Base-by-base conservation (phyloP, 2,113 vertebrate species). In the Callithrix jacchus region DNA sequence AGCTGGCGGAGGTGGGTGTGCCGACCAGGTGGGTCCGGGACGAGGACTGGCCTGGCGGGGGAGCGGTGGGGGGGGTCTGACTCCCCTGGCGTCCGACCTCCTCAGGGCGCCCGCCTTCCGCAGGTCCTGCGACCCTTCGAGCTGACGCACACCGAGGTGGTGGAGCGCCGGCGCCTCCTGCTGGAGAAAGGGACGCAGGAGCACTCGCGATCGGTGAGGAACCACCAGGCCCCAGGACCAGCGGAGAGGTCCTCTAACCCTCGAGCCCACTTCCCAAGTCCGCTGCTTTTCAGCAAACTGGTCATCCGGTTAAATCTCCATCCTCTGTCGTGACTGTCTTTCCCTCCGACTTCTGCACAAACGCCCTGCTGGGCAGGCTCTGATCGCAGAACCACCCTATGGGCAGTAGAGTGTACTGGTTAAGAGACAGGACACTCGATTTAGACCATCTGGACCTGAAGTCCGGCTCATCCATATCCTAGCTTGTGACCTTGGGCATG, bases 91-190 rank as follows among this genome's bases (percentile, higher is more conserved):
- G 2, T 18, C 91, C 64, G 91, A 92, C 2, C 0, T 32, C 2
- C 0, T 32, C 0, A 0, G 17, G n/a, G 35, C 2, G 2, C 64
- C 11, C 16, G 1, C 85, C 66, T 17, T 0, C 18, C 16, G 5
- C 93, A 99, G 99, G 98, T 99, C 17, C 98, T 99, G 54, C 93
- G 96, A 0, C 98, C 99, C 0, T 99, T 99, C 32, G 91, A 98
- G 68, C 97, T 99, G 83, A 99, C 98, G 1, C 99, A 99, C 76
- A 97, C 97, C 0, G 99, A 99, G 96, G 98, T 99, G 40, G 99
- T 99, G 93, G 98, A 99, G 96, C 98, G 99, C 95, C 98, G 99
- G 81, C 98, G 97, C 85, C 98, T 99, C 73, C 93, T 99, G 58
- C 86, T 97, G 94, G 98, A 96, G 20, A 98, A 97, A 98, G 97